phyloP scores from a whole-genome alignment of 2,113 vertebrate genomes.

The Spermophilus dauricus region DNA sequence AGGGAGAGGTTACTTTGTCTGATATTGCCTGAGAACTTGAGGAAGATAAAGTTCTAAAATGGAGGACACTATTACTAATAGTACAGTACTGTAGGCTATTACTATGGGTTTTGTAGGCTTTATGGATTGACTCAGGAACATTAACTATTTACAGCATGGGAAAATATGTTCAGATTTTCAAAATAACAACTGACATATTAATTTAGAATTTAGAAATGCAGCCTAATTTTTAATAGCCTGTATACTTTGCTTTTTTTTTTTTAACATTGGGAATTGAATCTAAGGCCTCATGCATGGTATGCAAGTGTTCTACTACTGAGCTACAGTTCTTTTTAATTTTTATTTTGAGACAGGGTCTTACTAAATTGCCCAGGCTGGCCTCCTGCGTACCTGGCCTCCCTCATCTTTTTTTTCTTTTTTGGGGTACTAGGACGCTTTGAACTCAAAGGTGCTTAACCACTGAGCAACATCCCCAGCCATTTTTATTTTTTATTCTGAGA shows the following conservation, averaged over 20 bases:
- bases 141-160: background rate
- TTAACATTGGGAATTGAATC: background rate
- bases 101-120: background rate
- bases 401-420: background rate
- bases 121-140: background rate
- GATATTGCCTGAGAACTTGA: background rate
- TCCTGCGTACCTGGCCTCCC: background rate
- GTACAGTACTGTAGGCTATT: background rate
- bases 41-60: background rate
- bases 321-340: background rate
- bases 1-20: background rate
- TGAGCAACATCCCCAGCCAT: no score
- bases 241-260: background rate
- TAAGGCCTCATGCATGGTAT: background rate
- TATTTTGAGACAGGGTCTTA: background rate
- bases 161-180: background rate
- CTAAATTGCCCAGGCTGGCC: background rate
- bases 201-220: slow-evolving; percentile 29
- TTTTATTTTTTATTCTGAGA: no score
- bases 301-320: background rate
- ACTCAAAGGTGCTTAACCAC: no score
- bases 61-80: background rate
- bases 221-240: slow-evolving; percentile 1
- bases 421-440: no score
- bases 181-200: background rate